Evolutionary conservation across 2,113 vertebrate species (phyloP).

Genomic region (Macquaria australasica): DNA sequence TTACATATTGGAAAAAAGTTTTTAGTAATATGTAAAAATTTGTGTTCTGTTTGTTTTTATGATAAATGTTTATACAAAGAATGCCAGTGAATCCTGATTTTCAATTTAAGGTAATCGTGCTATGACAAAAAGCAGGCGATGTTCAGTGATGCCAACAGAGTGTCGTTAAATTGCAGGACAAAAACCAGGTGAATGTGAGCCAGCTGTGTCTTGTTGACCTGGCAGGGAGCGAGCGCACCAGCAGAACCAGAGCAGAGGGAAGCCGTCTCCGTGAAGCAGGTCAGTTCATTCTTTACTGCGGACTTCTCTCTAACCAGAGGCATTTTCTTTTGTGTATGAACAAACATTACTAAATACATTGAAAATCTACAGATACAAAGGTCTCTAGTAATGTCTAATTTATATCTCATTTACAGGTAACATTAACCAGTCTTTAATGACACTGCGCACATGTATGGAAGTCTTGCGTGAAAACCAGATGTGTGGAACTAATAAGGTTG

Average conservation of each 20-base stretch:
- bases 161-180: constrained; percentile 85
- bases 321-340: neutral
- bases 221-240: constrained; percentile 96
- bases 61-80: neutral
- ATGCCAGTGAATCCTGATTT: neutral
- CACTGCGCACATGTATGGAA: constrained; percentile 94
- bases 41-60: neutral
- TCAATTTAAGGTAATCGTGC: neutral
- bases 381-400: neutral
- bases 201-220: constrained; percentile 96
- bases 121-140: neutral
- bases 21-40: neutral
- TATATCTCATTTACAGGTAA: constrained; percentile 88
- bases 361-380: neutral
- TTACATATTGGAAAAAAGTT: neutral
- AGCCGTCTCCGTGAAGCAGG: constrained; percentile 95
- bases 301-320: neutral
- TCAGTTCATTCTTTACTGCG: constrained; percentile 2
- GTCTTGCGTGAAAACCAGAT: constrained; percentile 95
- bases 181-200: constrained; percentile 92
- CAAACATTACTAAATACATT: neutral
- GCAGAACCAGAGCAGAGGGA: constrained; percentile 94
- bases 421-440: constrained; percentile 98
- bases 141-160: neutral
- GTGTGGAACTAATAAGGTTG: constrained; percentile 94